Conservation (phyloP, 2,113 vertebrate species). For the Eolophus roseicapilla region DNA sequence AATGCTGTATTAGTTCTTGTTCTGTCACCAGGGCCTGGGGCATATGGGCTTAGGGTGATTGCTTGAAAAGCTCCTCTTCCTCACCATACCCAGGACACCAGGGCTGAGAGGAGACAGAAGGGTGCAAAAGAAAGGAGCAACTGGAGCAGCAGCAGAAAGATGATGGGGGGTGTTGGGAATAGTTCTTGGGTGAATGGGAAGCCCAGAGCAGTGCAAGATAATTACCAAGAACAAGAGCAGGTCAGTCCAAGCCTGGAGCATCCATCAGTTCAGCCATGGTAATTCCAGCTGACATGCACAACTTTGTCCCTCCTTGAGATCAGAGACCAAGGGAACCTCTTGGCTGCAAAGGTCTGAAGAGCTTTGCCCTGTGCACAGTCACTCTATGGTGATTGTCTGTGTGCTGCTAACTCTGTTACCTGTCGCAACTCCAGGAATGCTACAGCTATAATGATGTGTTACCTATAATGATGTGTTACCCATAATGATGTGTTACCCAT, state of each 20-base stretch:
- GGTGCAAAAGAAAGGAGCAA: neutral
- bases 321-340: neutral
- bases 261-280: neutral
- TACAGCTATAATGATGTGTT: neutral
- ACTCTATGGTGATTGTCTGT: neutral
- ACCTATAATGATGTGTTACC: no score
- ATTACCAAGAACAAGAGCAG: neutral
- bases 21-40: neutral
- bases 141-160: neutral
- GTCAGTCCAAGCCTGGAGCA: neutral
- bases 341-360: neutral
- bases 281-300: neutral
- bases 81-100: neutral
- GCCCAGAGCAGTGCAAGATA: neutral
- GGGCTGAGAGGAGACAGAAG: neutral
- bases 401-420: neutral
- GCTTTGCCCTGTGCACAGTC: neutral
- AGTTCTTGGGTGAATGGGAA: neutral
- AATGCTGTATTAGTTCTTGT: neutral
- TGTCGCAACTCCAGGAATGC: neutral
- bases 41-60: neutral
- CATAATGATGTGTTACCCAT: no score
- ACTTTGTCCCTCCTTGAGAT: neutral
- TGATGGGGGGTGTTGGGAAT: neutral
- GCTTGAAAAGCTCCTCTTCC: neutral